These are phyloP conservation scores for Trissolcus brochymenae DNA, from an alignment of 2,888 invertebrate genomes.

Conservation along the genomic window DNA sequence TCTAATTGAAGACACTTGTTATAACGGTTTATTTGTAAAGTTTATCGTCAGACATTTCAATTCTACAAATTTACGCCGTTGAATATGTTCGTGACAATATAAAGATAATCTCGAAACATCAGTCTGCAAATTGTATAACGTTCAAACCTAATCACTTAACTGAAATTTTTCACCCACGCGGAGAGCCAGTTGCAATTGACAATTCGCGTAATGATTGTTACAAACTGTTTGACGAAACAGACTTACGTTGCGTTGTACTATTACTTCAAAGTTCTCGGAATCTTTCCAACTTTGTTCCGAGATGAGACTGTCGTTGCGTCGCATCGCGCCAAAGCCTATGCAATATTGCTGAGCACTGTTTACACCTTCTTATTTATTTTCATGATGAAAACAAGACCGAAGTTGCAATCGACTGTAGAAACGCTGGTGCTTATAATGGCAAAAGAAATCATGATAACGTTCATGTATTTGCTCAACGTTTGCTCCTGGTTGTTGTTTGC, in stretches of 20 bases:
- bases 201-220: no score
- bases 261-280: constrained; percentile 20
- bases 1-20: no score
- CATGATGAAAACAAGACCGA: constrained; percentile 17
- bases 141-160: no score
- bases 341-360: constrained; percentile 16
- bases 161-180: no score
- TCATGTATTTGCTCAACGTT: constrained; percentile 31
- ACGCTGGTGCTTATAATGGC: constrained; percentile 23
- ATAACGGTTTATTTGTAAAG: no score
- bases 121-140: no score
- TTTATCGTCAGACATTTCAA: no score
- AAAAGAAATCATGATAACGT: constrained; percentile 38
- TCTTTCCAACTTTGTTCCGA: constrained; percentile 13
- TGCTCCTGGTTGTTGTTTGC: constrained; percentile 36
- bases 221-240: no score
- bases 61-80: no score
- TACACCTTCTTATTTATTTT: constrained; percentile 25
- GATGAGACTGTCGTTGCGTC: constrained; percentile 12
- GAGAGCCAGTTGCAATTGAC: no score
- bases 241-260: constrained; percentile 12
- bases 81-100: no score
- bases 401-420: constrained; percentile 14
- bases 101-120: no score
- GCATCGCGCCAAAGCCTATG: constrained; percentile 12